These are phyloP conservation scores for Pagrus major DNA, from an alignment of 2,113 vertebrate species.

Conservation along the genomic window DNA sequence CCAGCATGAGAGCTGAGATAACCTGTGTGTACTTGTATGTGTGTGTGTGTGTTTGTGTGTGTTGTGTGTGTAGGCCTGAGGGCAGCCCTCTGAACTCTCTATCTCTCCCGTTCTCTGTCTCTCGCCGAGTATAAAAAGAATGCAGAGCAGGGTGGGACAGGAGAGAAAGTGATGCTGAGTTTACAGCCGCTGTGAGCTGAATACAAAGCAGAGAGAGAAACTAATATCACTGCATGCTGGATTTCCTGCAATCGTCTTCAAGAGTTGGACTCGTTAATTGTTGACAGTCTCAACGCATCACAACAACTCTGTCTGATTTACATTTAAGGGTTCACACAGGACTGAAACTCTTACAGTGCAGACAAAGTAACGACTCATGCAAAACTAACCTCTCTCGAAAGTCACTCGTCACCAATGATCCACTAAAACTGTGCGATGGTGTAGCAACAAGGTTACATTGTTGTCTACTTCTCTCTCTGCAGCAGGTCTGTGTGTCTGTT, in stretches of 20 bases:
- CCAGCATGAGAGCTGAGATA: conserved; percentile 41
- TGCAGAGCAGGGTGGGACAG: conserved; percentile 40
- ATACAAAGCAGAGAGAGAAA: conserved; percentile 24
- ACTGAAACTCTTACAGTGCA: neutral
- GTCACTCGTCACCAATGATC: no score
- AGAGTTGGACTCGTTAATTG: conserved; percentile 8
- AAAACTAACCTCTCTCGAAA: no score
- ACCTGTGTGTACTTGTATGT: conserved; percentile 2
- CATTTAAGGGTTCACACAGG: neutral
- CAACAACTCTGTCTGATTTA: neutral
- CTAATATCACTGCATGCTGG: neutral
- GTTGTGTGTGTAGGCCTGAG: conserved; percentile 28
- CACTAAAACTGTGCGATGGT: no score
- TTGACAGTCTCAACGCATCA: neutral
- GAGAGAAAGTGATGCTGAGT: conserved; percentile 31
- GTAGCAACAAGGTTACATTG: no score
- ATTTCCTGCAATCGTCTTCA: neutral
- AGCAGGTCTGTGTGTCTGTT: no score
- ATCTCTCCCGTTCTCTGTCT: conserved; percentile 28
- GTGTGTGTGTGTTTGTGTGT: conserved; percentile 32
- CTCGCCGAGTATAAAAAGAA: conserved; percentile 43
- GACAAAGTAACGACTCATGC: no score
- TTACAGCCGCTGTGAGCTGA: conserved; percentile 19
- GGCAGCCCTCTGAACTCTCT: conserved; percentile 59
- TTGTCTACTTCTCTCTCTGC: no score